Base-by-base conservation (phyloP, 2,113 vertebrate species). In the Cnemophilus loriae region DNA sequence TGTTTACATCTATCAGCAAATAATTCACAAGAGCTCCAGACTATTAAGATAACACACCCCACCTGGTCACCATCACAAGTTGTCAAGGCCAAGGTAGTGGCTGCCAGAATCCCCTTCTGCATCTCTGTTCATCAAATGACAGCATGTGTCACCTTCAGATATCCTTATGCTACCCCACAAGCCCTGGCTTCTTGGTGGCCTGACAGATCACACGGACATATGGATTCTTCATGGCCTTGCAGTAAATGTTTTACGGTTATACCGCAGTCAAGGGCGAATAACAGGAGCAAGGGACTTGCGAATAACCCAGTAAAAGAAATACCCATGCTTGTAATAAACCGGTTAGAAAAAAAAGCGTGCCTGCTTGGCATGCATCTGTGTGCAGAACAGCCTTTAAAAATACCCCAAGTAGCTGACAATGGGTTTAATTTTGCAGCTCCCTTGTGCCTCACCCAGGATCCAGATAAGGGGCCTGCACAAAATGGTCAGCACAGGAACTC, bases 1-100 rank as follows among this genome's bases (percentile, higher is more conserved):
- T 99, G 99, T 99, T 99, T 99, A 99, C 99, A 99, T 99, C 99
- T 99, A 99, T 99, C 99, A 99, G 99, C 98, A 99, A 99, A 99
- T 99, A 99, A 99, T 98, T 99, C 99, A 99, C 99, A 98, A 98
- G 98, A 99, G 99, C 98, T 99, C 98, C 98, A 99, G 99, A 99
- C 98, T 99, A 99, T 99, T 99, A 99, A 99, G 99, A 99, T 99
- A 99, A 99, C 99, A 99, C 98, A 97, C 99, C 99, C 99, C 99
- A 99, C 99, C 99, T 99, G 99, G 98, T 99, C 98, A 98, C 98
- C 98, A 98, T 99, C 99, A 98, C 98, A 97, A 96, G 97, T 98
- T 98, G 98, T 99, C 98, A 98, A 98, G 98, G 97, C 98, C 97
- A 98, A 98, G 97, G 97, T 16, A 92, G 80, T 93, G 93, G 94